Conservation (phyloP, 2,888 invertebrate genomes). For the Conchocele bisecta region DNA sequence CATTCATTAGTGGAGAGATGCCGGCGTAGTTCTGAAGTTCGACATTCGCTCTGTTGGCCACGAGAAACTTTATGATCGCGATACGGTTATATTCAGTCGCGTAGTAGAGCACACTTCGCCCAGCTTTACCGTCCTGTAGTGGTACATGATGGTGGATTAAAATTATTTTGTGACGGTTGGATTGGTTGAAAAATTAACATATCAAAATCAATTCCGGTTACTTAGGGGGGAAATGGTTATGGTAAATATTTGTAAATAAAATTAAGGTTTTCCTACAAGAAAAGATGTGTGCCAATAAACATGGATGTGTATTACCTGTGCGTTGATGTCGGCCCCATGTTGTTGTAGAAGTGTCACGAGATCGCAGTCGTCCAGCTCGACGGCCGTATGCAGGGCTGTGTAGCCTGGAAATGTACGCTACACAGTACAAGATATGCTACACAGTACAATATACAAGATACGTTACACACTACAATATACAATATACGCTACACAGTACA, state of each 20-base stretch:
- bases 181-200: too few relatives aligned
- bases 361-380: conserved; percentile 59
- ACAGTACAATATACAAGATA: too few relatives aligned
- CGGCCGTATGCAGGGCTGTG: conserved; percentile 72
- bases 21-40: conserved; percentile 73
- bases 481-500: too few relatives aligned
- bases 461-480: too few relatives aligned
- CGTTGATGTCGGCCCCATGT: conserved; percentile 64
- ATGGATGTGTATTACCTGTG: conserved; percentile 55
- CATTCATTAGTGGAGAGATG: conserved; percentile 54
- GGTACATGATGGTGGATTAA: neutral
- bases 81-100: conserved; percentile 69
- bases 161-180: too few relatives aligned
- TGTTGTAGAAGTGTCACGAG: conserved; percentile 56
- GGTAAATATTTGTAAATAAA: too few relatives aligned
- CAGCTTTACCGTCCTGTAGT: conserved; percentile 75
- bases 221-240: too few relatives aligned
- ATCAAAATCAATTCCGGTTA: too few relatives aligned
- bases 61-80: conserved; percentile 62
- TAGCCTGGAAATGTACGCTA: conserved; percentile 69
- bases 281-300: neutral
- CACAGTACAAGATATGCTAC: too few relatives aligned
- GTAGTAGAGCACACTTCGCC: conserved; percentile 71
- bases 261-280: neutral
- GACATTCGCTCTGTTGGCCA: conserved; percentile 63